These are phyloP conservation scores for Sminthurinus signatus DNA, from an alignment of 1,140 invertebrate species.

Conservation along the genomic window DNA sequence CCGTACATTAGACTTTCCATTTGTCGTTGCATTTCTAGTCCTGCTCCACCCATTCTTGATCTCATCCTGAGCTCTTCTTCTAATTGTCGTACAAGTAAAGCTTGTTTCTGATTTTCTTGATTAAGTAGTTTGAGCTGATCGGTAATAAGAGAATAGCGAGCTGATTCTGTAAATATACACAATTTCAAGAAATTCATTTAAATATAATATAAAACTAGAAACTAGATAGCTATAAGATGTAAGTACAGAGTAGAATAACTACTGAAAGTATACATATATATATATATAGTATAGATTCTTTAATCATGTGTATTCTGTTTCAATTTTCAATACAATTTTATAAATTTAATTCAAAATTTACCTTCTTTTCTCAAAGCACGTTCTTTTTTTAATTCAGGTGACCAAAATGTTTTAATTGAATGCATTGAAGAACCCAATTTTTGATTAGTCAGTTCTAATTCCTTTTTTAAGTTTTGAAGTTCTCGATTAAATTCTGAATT, in stretches of 20 bases:
- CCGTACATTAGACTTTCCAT: conserved; percentile 86
- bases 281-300: too few relatives aligned
- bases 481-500: conserved; percentile 93
- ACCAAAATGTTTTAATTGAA: conserved; percentile 99
- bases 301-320: too few relatives aligned
- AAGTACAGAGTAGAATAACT: too few relatives aligned
- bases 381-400: conserved; percentile 97
- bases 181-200: too few relatives aligned
- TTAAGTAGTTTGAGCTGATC: conserved; percentile 94
- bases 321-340: conserved; percentile 49
- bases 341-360: conserved; percentile 84
- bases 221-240: too few relatives aligned
- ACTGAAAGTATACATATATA: too few relatives aligned
- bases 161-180: too few relatives aligned
- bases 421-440: conserved; percentile 98
- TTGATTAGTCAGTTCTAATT: conserved; percentile 93
- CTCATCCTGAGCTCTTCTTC: conserved; percentile 80
- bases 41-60: conserved; percentile 65
- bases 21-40: conserved; percentile 82
- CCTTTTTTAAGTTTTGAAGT: conserved; percentile 90
- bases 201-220: too few relatives aligned
- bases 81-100: conserved; percentile 80
- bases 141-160: conserved; percentile 92
- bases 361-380: conserved; percentile 89
- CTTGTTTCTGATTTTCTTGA: conserved; percentile 82